These are phyloP conservation scores for Callimorpha dominula DNA, from an alignment of 2,888 invertebrate species.

Conservation along the genomic window DNA sequence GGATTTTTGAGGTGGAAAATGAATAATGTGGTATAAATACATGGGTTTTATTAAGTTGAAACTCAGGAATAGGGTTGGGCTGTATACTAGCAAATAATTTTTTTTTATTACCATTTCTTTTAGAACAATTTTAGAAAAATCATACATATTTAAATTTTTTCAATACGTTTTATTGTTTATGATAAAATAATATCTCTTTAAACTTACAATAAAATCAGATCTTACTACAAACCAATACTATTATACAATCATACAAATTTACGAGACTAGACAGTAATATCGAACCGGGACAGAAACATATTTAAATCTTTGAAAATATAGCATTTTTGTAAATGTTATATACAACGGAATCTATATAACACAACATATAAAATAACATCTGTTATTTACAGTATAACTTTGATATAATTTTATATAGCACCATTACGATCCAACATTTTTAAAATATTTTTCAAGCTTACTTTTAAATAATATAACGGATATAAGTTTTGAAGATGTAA, in stretches of 20 bases:
- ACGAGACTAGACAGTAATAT: constrained; percentile 83
- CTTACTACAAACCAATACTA: constrained; percentile 72
- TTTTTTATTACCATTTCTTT: too few species aligned
- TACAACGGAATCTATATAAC: constrained; percentile 18
- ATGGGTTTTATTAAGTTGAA: too few species aligned
- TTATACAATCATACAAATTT: constrained; percentile 71
- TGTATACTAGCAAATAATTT: too few species aligned
- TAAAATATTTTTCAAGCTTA: constrained; percentile 18
- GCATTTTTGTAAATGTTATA: constrained; percentile 36
- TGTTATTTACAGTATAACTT: constrained; percentile 49
- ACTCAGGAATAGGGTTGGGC: too few species aligned
- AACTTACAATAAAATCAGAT: constrained; percentile 75
- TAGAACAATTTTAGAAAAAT: neutral
- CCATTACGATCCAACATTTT: constrained; percentile 69
- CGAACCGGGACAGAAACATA: constrained; percentile 61
- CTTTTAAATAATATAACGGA: neutral
- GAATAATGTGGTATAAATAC: too few species aligned
- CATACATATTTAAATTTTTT: constrained; percentile 28
- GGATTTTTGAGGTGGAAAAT: too few species aligned
- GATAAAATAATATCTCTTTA: constrained; percentile 75
- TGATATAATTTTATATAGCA: constrained; percentile 58
- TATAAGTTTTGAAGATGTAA: constrained; percentile 2
- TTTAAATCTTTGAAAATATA: constrained; percentile 44
- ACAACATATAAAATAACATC: constrained; percentile 36
- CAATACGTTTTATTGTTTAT: constrained; percentile 65